A percentile compares a stretch with the other conserved stretches of the same genome.
phyloP scores from a whole-genome alignment of 2,888 invertebrate species.

The Euclidia mi region DNA sequence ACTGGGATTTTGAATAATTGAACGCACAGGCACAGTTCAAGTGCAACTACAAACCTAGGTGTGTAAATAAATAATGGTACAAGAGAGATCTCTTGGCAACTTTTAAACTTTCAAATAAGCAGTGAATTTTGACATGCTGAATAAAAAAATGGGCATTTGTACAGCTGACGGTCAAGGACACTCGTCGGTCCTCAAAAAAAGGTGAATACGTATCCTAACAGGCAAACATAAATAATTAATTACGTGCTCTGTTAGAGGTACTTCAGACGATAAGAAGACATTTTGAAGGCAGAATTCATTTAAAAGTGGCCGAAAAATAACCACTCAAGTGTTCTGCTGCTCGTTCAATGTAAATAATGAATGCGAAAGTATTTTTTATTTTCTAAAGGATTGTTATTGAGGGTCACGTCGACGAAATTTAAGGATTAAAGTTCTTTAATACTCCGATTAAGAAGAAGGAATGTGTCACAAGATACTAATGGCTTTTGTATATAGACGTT shows the following conservation, averaged over 20 bases:
- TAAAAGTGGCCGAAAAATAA: slow-evolving; percentile 7
- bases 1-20: slow-evolving; percentile 47
- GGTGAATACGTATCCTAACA: slow-evolving; percentile 2
- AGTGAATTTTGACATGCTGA: too few species aligned
- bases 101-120: slow-evolving; percentile 34
- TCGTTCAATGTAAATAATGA: too few species aligned
- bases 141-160: slow-evolving; percentile 24
- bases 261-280: slow-evolving; percentile 2
- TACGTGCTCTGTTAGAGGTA: slow-evolving; percentile 16
- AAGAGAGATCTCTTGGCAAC: slow-evolving; percentile 8
- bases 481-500: too few species aligned
- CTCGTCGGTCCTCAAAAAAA: background rate
- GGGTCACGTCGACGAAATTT: too few species aligned
- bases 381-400: too few species aligned
- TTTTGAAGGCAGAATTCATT: background rate
- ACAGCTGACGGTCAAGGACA: background rate
- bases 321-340: background rate
- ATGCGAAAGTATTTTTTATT: too few species aligned
- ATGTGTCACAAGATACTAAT: too few species aligned
- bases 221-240: slow-evolving; percentile 13
- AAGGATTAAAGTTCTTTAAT: too few species aligned
- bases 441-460: too few species aligned
- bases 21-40: slow-evolving; percentile 31
- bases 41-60: slow-evolving; percentile 10
- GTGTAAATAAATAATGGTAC: slow-evolving; percentile 43